Conservation (phyloP, 1,140 invertebrate genomes). For the Sesamia nonagrioides region DNA sequence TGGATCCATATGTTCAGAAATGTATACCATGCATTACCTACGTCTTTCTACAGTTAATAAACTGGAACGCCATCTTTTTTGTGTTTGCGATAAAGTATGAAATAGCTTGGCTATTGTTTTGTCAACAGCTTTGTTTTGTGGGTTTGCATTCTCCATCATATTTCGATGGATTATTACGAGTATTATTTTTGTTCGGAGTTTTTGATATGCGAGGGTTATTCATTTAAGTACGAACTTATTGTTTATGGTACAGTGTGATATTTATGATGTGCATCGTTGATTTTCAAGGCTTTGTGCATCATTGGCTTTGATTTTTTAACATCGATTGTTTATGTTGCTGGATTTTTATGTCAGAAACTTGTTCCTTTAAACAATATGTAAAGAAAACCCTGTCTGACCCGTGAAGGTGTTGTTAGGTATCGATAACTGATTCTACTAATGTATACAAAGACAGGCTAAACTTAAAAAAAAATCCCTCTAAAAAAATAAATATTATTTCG, state of each 20-base stretch:
- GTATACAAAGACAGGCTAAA: too few relatives aligned
- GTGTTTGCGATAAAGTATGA: neutral
- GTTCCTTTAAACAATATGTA: too few relatives aligned
- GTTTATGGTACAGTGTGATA: constrained; percentile 38
- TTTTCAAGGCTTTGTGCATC: constrained; percentile 39
- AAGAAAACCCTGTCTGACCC: too few relatives aligned
- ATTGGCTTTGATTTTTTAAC: constrained; percentile 25
- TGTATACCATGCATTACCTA: constrained; percentile 30
- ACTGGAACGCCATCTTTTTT: neutral
- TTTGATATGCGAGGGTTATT: constrained; percentile 30
- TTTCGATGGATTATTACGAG: constrained; percentile 46
- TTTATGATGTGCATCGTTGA: constrained; percentile 46
- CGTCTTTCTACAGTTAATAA: neutral
- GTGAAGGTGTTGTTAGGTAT: too few relatives aligned
- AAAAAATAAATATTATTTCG: too few relatives aligned
- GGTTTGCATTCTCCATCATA: constrained; percentile 23
- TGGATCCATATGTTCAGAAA: constrained; percentile 48
- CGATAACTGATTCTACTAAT: too few relatives aligned
- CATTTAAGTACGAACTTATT: constrained; percentile 27
- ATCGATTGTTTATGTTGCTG: neutral
- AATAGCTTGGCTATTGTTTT: neutral
- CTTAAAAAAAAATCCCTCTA: too few relatives aligned
- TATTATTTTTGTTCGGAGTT: constrained; percentile 29
- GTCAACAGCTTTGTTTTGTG: neutral
- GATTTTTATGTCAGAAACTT: constrained; percentile 8